Base-by-base conservation (phyloP, 2,888 invertebrate genomes). In the Dynastes tityus region DNA sequence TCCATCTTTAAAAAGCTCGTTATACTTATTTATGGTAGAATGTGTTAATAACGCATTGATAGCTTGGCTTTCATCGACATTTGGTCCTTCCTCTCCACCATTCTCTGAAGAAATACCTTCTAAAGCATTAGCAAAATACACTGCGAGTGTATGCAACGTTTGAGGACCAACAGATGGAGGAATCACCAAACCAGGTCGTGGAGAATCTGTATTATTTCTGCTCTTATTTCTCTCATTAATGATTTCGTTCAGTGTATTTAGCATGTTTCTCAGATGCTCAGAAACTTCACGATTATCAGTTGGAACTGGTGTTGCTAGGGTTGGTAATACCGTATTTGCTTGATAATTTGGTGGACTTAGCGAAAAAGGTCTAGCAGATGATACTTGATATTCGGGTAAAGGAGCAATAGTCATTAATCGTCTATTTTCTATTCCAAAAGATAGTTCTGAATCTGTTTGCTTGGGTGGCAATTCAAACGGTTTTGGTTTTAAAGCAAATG, bases 81-180 rank as follows among this genome's bases (percentile, higher is more conserved):
- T 71, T 2, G 77, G 64, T 27, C 73, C 71, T 63, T 79, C 79
- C 27, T 74, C 76, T 8, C 63, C 68, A 32, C 75, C 80, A 74
- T 86, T 88, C 40, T 89, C 86, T 8, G 85, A 87, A 49, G 90
- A 90, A 49, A 92, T 87, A 81, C 91, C 91, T 83, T 93, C 93
- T 80, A 92, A 90, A 82, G 93, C 92, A 8, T 93, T 93, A 2
- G 95, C 95, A 85, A 95, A 96, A 85, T 96, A 96, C 81, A 95
- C 91, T 0, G 96, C 95, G 64, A 96, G 87, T 0, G 95, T 94
- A 83, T 95, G 95, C 11, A 95, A 89, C 0, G 95, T 94, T 85
- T 94, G 94, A 0, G 95, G 95, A 0, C 95, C 94, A 0, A 94
- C 91, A 0, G 95, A 95, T 16, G 93, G 93, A 2, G 95, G 94